Base-by-base conservation (phyloP, 2,113 vertebrate species). In the Rhynchopsitta pachyrhyncha region DNA sequence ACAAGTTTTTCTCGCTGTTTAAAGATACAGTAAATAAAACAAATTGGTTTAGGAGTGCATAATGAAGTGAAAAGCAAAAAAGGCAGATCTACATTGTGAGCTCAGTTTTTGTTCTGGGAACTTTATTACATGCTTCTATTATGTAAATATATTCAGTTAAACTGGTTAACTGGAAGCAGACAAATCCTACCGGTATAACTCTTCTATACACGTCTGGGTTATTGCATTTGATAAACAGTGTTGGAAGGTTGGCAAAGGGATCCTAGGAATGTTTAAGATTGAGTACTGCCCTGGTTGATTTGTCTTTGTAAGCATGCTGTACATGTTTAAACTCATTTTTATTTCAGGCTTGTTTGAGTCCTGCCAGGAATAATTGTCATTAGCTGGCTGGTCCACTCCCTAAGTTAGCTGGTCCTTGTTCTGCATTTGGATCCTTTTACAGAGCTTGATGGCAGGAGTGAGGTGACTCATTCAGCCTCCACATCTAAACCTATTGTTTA, bases 341-440 rank as follows among this genome's bases (percentile, higher is more conserved):
- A 59, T 87, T 91, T 85, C 2, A 7, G 84, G 67, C 49, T 85
- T 64, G 71, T 73, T 70, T 77, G 49, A 33, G 35, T 94, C 19
- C 81, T 93, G 78, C 92, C 96, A 94, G 53, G 78, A 92, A 50
- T 31, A 63, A 84, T 41, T 82, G 84, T 76, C 78, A 39, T 87
- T 82, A 95, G 83, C 69, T 86, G 20, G 49, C 33, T 47, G 80
- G 57, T 86, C 88, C 80, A 44, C 83, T 96, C 91, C 95, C 93
- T 81, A 5, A 67, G 75, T 85, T n/a, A 57, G 66, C 85, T 52
- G 88, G 79, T 90, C 73, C 90, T 84, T 67, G 57, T 47, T 92
- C 66, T 64, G 80, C 29, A 2, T 76, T 83, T 6, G 62, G 76
- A 68, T 95, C 42, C 82, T 44, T 0, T 93, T 86, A 4, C 82